phyloP scores from a whole-genome alignment of 2,888 invertebrate genomes.

The Ochropleura plecta region DNA sequence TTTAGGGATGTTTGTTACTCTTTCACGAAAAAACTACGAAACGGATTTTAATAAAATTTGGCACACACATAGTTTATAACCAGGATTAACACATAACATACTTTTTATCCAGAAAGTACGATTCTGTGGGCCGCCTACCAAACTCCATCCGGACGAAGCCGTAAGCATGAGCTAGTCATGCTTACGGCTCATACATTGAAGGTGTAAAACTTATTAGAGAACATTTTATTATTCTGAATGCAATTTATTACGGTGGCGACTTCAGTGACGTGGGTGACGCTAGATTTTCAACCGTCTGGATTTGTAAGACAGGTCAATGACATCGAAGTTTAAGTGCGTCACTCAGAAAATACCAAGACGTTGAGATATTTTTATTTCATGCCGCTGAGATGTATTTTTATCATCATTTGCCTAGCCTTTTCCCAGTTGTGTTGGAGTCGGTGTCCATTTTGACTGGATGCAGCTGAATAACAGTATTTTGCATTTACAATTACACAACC shows the following conservation, averaged over 20 bases:
- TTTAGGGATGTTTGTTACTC: too few relatives aligned
- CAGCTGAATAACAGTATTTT: background rate
- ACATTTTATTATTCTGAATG: slow-evolving; percentile 7
- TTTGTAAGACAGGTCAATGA: background rate
- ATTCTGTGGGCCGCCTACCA: too few relatives aligned
- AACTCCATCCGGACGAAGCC: too few relatives aligned
- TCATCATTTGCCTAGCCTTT: background rate
- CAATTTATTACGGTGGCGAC: background rate
- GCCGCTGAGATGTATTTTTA: background rate
- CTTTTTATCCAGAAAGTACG: too few relatives aligned
- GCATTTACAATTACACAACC: too few relatives aligned
- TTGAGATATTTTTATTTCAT: background rate
- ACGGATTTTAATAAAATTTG: too few relatives aligned
- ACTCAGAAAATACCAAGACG: background rate
- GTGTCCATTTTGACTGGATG: background rate
- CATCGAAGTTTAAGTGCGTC: background rate
- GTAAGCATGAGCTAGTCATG: too few relatives aligned
- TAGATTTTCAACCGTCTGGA: background rate
- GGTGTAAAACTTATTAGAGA: background rate
- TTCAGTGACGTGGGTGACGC: background rate
- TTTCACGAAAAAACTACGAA: too few relatives aligned
- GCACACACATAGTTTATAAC: too few relatives aligned
- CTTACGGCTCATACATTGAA: too few relatives aligned
- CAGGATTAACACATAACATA: too few relatives aligned
- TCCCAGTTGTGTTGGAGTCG: background rate